Conservation (phyloP, 2,888 invertebrate species). For the Drosophila hamatofila region DNA sequence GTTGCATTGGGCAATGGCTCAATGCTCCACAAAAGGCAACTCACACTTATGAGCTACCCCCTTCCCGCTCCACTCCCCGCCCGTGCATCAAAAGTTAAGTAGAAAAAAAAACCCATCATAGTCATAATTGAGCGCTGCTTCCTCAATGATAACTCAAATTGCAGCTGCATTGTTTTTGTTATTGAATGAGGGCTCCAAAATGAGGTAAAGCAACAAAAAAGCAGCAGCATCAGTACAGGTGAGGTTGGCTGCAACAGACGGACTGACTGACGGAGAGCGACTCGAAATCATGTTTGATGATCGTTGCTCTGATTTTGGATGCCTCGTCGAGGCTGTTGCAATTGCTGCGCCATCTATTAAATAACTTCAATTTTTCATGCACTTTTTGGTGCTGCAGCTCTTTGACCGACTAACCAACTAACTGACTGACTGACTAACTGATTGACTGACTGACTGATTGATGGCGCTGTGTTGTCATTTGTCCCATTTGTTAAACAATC, state of each 20-base stretch:
- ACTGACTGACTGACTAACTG: constrained; percentile 6
- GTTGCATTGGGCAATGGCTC: constrained; percentile 36
- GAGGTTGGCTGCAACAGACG: constrained; percentile 17
- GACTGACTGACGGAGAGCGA: no score
- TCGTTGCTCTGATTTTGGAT: constrained; percentile 29
- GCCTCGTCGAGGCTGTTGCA: constrained; percentile 38
- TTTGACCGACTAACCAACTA: constrained; percentile 26
- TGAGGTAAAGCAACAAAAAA: constrained; percentile 3
- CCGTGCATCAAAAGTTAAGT: not conserved
- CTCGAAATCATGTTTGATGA: constrained; percentile 28
- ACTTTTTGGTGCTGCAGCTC: constrained; percentile 46
- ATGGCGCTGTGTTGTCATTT: constrained; percentile 40
- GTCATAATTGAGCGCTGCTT: constrained; percentile 45
- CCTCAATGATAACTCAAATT: constrained; percentile 53
- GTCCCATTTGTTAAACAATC: constrained; percentile 64
- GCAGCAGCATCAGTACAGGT: constrained; percentile 15
- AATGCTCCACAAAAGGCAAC: constrained; percentile 18
- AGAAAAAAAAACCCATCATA: constrained; percentile 28
- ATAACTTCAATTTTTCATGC: constrained; percentile 51
- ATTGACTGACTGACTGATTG: constrained; percentile 14
- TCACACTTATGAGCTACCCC: not conserved
- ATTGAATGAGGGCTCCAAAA: constrained; percentile 17
- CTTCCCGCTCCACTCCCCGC: no score
- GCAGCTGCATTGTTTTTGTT: constrained; percentile 37
- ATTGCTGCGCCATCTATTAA: constrained; percentile 48